phyloP scores from a whole-genome alignment of 2,113 vertebrate species.

The Serilophus lunatus region DNA sequence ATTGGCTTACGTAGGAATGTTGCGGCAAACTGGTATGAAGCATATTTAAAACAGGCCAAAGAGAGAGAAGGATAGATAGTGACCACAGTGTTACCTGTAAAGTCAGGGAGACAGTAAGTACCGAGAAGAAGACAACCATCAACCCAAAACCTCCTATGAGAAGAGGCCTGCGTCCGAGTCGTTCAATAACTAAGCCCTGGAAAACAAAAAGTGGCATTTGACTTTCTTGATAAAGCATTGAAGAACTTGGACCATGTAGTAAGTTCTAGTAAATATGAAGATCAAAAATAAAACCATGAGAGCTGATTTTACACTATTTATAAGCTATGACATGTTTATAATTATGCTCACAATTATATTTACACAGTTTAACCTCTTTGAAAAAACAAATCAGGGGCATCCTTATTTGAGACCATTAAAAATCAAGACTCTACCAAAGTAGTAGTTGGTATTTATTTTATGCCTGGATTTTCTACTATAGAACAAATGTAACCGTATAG shows the following conservation, averaged over 20 bases:
- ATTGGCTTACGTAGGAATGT: not conserved
- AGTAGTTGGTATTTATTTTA: not conserved
- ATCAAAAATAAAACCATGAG: not conserved
- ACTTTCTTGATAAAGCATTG: not conserved
- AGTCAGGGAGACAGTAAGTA: constrained; percentile 85
- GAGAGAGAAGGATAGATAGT: not conserved
- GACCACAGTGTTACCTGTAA: constrained; percentile 79
- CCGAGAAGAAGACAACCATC: constrained; percentile 86
- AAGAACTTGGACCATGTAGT: not conserved
- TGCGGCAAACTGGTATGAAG: fast-evolving
- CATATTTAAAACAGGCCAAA: not conserved
- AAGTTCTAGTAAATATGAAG: not conserved
- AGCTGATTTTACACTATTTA: not conserved
- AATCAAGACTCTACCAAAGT: not conserved
- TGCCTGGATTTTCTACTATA: not conserved
- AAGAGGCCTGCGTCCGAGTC: constrained; percentile 83
- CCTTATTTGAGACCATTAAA: not conserved
- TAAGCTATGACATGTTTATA: not conserved
- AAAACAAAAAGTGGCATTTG: not conserved
- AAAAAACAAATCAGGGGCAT: not conserved
- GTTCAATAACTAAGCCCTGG: constrained; percentile 89
- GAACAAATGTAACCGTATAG: not conserved
- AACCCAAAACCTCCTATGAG: constrained; percentile 89
- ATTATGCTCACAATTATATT: not conserved
- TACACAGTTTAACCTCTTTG: not conserved